Evolutionary conservation across 64 coral and sea anemone genomes (phyloP), one percentile per base, ranked within the genome.

Genomic region (Montipora sp.): DNA sequence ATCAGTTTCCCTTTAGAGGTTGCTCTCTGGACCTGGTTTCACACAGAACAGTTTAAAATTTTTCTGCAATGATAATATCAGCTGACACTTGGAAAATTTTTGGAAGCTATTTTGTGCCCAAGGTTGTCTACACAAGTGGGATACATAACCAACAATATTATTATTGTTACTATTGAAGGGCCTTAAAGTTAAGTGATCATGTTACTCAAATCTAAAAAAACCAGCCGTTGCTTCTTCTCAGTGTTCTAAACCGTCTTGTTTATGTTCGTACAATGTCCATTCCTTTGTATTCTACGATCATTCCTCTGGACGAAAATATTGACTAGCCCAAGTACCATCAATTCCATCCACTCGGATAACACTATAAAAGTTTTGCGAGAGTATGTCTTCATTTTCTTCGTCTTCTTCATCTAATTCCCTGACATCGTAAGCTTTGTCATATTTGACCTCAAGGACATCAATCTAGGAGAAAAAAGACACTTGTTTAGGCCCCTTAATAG

Each of bases 371-470:
- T 94, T 74, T 75, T 66, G 73, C 36, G 95, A 92, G 59, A 97
- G 78, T 51, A 47, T 94, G 61, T 94, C 89, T 14, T 83, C 90
- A 75, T 53, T 83, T 3, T 87, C 75, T 66, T 96, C 83, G 68
- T 77, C 73, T 3, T 87, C 75, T 66, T 96, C 83, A 76, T 77
- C 73, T 48, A 58, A 77, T 94, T 94, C 88, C 73, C 95, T 58
- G 53, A 94, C 76, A 74, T 87, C 89, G 47, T 97, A 97, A 19
- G 95, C 92, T 82, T 97, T 97, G 83, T 97, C 92, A 60, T 97
- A 97, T 93, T 97, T 94, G 67, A 93, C 83, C 86, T 97, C 95
- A 47, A 97, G 83, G 73, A 97, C 95, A 36, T 97, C 95, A 79
- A 97, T 94, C 95, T 97, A 87, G 47, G 81, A 83, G 51, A 18